Evolutionary conservation across 2,888 invertebrate species (phyloP).

Genomic region (Clivina fossor): DNA sequence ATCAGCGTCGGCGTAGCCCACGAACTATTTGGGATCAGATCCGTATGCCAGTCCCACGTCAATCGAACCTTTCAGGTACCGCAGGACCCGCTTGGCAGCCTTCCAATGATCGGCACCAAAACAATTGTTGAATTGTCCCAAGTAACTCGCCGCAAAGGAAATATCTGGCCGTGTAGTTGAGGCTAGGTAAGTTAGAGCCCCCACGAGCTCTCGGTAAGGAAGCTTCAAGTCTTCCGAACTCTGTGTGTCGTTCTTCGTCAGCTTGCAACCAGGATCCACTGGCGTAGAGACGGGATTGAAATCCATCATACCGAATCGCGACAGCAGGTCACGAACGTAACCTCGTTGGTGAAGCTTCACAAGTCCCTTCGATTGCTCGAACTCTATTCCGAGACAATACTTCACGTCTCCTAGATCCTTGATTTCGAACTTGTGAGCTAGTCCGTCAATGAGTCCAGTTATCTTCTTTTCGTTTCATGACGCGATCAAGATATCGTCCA

Average conservation of each 20-base stretch:
- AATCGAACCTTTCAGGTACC: slow-evolving; percentile 30
- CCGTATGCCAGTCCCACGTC: slow-evolving; percentile 39
- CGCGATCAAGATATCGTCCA: slow-evolving; percentile 3
- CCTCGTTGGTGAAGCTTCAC: slow-evolving; percentile 10
- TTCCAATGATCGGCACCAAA: slow-evolving; percentile 18
- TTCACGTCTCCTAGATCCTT: slow-evolving; percentile 4
- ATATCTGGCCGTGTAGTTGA: slow-evolving; percentile 21
- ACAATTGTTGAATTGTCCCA: slow-evolving; percentile 18
- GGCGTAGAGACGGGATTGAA: slow-evolving; percentile 31
- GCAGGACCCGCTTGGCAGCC: slow-evolving; percentile 23
- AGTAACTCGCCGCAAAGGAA: slow-evolving; percentile 9
- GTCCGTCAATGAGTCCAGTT: background rate
- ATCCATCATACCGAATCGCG: slow-evolving; percentile 22
- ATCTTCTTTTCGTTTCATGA: background rate
- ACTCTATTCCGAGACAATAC: slow-evolving; percentile 8
- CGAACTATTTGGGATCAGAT: slow-evolving; percentile 19
- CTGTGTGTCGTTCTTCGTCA: slow-evolving; percentile 4
- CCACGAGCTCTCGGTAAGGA: slow-evolving; percentile 15
- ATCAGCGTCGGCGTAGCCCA: slow-evolving; percentile 44
- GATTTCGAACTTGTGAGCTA: background rate
- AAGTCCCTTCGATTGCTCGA: background rate
- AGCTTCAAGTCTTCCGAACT: background rate
- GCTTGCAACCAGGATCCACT: slow-evolving; percentile 24
- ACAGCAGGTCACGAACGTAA: slow-evolving; percentile 11
- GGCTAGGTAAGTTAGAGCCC: slow-evolving; percentile 1